Conservation (phyloP, 2,888 invertebrate genomes). For the Oxystoma pomonae region DNA sequence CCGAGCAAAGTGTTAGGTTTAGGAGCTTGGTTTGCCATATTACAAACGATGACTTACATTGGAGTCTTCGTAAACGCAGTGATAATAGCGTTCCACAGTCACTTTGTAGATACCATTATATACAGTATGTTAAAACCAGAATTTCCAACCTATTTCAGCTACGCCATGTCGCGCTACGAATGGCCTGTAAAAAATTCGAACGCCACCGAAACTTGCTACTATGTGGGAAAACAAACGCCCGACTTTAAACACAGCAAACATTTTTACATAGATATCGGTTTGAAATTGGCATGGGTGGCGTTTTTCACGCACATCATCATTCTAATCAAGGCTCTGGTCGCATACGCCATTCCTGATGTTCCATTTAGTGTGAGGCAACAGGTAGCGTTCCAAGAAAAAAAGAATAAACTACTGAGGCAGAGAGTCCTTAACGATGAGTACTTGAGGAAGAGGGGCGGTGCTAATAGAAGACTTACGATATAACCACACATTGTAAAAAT, state of each 20-base stretch:
- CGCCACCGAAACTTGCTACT: slow-evolving; percentile 36
- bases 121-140: slow-evolving; percentile 17
- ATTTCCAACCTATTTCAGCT: neutral
- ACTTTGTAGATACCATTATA: slow-evolving; percentile 31
- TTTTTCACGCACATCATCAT: slow-evolving; percentile 53
- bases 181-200: neutral
- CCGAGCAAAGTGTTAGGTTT: slow-evolving; percentile 24
- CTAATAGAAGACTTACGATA: neutral
- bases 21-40: slow-evolving; percentile 39
- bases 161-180: neutral
- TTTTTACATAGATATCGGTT: neutral
- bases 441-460: slow-evolving; percentile 9
- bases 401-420: slow-evolving; percentile 22
- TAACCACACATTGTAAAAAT: too few species aligned
- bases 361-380: slow-evolving; percentile 47
- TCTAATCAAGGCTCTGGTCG: slow-evolving; percentile 56
- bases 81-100: slow-evolving; percentile 39
- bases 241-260: neutral
- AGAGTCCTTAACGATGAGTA: slow-evolving; percentile 19
- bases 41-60: slow-evolving; percentile 37
- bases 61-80: slow-evolving; percentile 32
- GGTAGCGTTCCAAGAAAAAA: slow-evolving; percentile 26
- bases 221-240: slow-evolving; percentile 44
- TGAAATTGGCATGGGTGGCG: neutral
- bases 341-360: slow-evolving; percentile 58